Conservation (phyloP, 1,140 invertebrate genomes). For the Bombus sibiricus region DNA sequence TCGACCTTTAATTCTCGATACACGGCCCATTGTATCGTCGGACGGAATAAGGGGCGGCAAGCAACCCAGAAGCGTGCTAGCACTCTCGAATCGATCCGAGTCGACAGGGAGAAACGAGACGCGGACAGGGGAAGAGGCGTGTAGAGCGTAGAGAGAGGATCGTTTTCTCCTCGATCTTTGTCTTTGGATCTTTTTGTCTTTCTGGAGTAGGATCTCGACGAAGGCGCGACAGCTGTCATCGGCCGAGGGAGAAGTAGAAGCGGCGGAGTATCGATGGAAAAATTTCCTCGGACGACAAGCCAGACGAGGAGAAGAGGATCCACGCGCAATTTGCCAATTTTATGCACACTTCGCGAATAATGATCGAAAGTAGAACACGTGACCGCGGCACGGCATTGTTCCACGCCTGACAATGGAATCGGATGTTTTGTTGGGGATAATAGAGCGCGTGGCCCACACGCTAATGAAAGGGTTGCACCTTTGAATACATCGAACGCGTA, state of each 20-base stretch:
- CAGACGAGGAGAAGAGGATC: not conserved
- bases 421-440: slow-evolving; percentile 81
- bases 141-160: not conserved
- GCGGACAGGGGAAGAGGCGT: not conserved
- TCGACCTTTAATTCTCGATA: slow-evolving; percentile 27
- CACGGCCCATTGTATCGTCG: not conserved
- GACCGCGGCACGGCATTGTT: slow-evolving; percentile 75
- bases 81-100: slow-evolving; percentile 7
- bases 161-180: slow-evolving; percentile 55
- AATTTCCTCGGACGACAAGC: not conserved
- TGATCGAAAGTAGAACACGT: slow-evolving; percentile 80
- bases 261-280: not conserved
- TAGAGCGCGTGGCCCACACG: slow-evolving; percentile 80
- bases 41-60: not conserved
- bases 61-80: not conserved
- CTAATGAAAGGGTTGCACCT: slow-evolving; percentile 82
- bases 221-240: slow-evolving; percentile 59
- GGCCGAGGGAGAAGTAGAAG: not conserved
- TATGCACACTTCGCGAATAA: slow-evolving; percentile 76
- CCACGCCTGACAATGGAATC: slow-evolving; percentile 78
- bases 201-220: slow-evolving; percentile 31
- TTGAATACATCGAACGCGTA: slow-evolving; percentile 75
- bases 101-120: not conserved
- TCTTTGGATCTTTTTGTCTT: not conserved
- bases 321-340: slow-evolving; percentile 75